Conservation (phyloP, 2,113 vertebrate species). For the Petrocephalus zakoni region DNA sequence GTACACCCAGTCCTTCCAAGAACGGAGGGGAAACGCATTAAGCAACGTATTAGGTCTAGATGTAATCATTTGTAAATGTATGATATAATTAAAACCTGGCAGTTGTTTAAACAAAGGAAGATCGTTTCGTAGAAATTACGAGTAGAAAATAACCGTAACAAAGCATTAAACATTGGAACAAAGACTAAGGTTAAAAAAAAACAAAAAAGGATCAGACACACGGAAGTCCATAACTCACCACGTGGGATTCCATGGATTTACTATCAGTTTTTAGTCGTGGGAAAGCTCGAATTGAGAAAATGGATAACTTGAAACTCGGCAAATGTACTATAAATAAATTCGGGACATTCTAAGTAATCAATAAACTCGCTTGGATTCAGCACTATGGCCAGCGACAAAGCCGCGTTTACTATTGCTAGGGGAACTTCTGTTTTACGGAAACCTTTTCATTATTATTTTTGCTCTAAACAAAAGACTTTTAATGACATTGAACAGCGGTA, state of each 20-base stretch:
- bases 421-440: background rate
- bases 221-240: background rate
- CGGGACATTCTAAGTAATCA: conserved; percentile 36
- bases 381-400: conserved; percentile 67
- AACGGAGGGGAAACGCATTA: background rate
- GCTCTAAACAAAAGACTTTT: background rate
- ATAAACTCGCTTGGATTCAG: conserved; percentile 64
- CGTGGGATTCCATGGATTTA: background rate
- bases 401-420: background rate
- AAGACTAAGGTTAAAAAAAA: background rate
- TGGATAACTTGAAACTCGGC: background rate
- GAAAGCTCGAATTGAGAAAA: background rate
- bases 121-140: background rate
- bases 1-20: background rate
- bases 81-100: background rate
- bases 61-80: background rate
- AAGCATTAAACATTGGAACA: background rate
- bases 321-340: conserved; percentile 33
- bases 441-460: background rate
- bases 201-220: background rate
- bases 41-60: background rate
- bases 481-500: background rate
- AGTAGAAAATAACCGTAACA: background rate
- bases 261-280: background rate
- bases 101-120: background rate